These are phyloP conservation scores for Acromyrmex charruanus DNA, from an alignment of 1,140 invertebrate genomes.

Conservation along the genomic window DNA sequence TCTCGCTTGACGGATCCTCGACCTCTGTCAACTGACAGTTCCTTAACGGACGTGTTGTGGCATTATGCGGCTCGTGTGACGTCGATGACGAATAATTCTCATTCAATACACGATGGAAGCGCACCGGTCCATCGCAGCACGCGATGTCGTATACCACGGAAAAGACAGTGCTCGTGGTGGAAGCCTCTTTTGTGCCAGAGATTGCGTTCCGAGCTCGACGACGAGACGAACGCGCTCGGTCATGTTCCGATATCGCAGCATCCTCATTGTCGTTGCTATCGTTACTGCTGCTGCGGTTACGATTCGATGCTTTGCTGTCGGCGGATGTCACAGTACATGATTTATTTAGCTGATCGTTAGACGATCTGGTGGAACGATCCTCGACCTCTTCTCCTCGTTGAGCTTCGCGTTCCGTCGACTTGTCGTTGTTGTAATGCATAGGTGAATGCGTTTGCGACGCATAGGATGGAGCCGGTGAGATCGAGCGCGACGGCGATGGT, in stretches of 20 bases:
- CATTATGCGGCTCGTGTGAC: conserved; percentile 40
- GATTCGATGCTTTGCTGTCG: background rate
- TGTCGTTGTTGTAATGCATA: conserved; percentile 41
- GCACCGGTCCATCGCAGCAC: conserved; percentile 95
- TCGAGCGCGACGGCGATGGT: conserved; percentile 71
- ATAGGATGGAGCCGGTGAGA: conserved; percentile 63
- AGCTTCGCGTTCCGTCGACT: background rate
- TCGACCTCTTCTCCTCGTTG: conserved; percentile 4
- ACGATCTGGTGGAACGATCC: background rate
- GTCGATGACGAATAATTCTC: conserved; percentile 88
- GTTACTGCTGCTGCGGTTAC: background rate
- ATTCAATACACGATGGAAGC: conserved; percentile 93
- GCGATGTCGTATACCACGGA: conserved; percentile 92
- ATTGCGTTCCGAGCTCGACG: conserved; percentile 12
- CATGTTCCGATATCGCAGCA: conserved; percentile 15
- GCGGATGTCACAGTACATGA: background rate
- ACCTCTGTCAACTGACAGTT: conserved; percentile 47
- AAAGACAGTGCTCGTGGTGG: conserved; percentile 45
- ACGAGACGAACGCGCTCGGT: conserved; percentile 29
- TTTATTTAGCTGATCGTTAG: conserved; percentile 23
- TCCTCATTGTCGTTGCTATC: background rate
- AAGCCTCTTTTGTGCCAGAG: conserved; percentile 30
- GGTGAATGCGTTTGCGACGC: conserved; percentile 60
- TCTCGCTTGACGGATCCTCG: conserved; percentile 75
- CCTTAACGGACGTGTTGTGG: conserved; percentile 35